A percentile compares a stretch with the other conserved stretches of the same genome.
These are phyloP conservation scores for Bombus pascuorum DNA, from an alignment of 1,140 invertebrate genomes.

Conservation along the genomic window DNA sequence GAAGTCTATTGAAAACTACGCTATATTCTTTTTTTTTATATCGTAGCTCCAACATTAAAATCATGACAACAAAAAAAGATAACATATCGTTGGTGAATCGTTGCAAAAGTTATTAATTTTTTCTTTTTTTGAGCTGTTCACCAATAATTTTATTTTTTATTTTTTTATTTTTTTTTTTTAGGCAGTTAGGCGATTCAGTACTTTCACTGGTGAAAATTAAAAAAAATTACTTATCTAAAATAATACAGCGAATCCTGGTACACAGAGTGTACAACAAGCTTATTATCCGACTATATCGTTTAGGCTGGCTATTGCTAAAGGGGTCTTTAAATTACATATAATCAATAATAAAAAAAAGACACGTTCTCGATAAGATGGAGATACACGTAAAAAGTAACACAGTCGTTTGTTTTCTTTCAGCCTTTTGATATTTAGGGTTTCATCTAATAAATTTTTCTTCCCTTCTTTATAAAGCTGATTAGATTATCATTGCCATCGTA, in stretches of 20 bases:
- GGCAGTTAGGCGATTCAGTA: conserved; percentile 35
- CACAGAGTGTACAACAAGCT: not conserved
- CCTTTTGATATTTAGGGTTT: not conserved
- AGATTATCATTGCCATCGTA: conserved; percentile 42
- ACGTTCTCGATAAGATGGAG: conserved; percentile 36
- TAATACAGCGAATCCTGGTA: not conserved
- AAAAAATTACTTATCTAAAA: conserved; percentile 15
- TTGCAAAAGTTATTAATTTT: conserved; percentile 45
- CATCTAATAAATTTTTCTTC: conserved; percentile 2
- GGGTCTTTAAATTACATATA: conserved; percentile 3
- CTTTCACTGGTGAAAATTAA: not conserved
- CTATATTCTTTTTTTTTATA: not conserved
- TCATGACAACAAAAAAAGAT: not conserved
- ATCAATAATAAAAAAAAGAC: conserved; percentile 45
- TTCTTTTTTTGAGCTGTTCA: not conserved
- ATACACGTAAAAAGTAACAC: conserved; percentile 41
- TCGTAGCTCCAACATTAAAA: not conserved
- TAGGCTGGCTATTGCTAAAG: conserved; percentile 24
- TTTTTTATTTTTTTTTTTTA: not conserved
- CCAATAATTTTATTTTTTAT: not conserved
- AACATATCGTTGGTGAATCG: conserved; percentile 50
- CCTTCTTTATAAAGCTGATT: conserved; percentile 26
- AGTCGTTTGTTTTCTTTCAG: conserved; percentile 24
- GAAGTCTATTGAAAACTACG: not conserved
- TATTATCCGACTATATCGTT: not conserved